Conservation (phyloP, 2,888 invertebrate genomes). For the Bhutanitis thaidina region DNA sequence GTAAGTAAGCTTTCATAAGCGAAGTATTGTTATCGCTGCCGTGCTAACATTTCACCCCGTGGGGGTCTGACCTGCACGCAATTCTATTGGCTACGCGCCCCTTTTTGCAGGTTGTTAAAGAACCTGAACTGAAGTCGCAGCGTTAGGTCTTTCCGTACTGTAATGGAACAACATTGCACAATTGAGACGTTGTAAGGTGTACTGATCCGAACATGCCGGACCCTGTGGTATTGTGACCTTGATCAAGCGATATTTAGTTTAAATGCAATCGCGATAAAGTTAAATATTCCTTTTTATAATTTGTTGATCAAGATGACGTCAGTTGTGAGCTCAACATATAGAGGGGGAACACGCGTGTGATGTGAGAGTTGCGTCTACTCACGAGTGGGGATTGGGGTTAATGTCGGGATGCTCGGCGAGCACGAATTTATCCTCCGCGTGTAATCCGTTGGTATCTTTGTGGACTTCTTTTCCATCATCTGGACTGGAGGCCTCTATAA, state of each 20-base stretch:
- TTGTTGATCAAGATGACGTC: conserved; percentile 15
- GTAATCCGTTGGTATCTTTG: conserved; percentile 14
- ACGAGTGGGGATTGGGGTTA: conserved; percentile 75
- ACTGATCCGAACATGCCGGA: conserved; percentile 20
- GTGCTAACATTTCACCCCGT: conserved; percentile 60
- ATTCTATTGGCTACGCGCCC: conserved; percentile 89
- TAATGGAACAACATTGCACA: conserved; percentile 80
- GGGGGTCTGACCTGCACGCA: conserved; percentile 60
- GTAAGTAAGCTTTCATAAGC: conserved; percentile 66
- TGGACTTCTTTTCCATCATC: neutral
- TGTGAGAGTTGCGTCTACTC: conserved; percentile 61
- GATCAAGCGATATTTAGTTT: conserved; percentile 7
- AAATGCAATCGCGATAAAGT: neutral
- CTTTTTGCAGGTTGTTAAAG: conserved; percentile 95
- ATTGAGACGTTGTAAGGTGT: conserved; percentile 31
- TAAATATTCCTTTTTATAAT: neutral
- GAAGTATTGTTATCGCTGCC: conserved; percentile 67
- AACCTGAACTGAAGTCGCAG: conserved; percentile 97
- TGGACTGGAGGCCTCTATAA: conserved; percentile 19
- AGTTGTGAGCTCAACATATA: conserved; percentile 8
- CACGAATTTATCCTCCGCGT: conserved; percentile 42
- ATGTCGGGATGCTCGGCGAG: conserved; percentile 56
- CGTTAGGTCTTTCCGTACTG: conserved; percentile 98
- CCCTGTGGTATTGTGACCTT: conserved; percentile 9
- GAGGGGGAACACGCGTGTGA: conserved; percentile 44